These are phyloP conservation scores for Dendrocopos noguchii DNA, from an alignment of 2,113 vertebrate genomes.

Conservation along the genomic window DNA sequence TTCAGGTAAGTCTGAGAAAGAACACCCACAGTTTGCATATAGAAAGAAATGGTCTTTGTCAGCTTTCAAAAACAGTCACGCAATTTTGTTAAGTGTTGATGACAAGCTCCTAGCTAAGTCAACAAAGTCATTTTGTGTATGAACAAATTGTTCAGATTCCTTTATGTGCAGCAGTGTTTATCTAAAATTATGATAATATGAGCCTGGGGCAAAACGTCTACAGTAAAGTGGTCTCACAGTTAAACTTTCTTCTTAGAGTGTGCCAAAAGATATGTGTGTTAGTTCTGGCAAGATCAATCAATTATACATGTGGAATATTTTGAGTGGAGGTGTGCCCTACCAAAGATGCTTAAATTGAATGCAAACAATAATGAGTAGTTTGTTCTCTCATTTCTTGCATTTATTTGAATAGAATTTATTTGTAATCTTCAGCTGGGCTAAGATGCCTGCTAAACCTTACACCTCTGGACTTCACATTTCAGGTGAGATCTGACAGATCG, in stretches of 20 bases:
- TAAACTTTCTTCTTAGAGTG: constrained; percentile 39
- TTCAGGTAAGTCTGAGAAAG: background rate
- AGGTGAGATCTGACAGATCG: background rate
- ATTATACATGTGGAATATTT: background rate
- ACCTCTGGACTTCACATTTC: background rate
- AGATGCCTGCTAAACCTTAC: background rate
- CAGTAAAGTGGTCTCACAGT: constrained; percentile 9
- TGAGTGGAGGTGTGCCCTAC: background rate
- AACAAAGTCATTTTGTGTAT: background rate
- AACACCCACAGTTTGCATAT: background rate
- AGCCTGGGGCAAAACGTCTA: constrained; percentile 30
- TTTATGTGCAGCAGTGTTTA: constrained; percentile 48
- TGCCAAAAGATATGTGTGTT: constrained; percentile 39
- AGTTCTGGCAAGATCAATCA: constrained; percentile 34
- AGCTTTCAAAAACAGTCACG: constrained; percentile 29
- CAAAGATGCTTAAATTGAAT: background rate
- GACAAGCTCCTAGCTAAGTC: constrained; percentile 38
- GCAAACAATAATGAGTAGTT: background rate
- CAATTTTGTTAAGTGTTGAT: background rate
- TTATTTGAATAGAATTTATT: background rate
- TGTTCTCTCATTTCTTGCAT: background rate
- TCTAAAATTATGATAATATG: constrained; percentile 51
- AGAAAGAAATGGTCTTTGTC: constrained; percentile 41
- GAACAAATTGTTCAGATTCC: constrained; percentile 42
- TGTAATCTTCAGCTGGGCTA: background rate